These are phyloP conservation scores for Stenodema calcarata DNA, from an alignment of 2,888 invertebrate species.

Conservation along the genomic window DNA sequence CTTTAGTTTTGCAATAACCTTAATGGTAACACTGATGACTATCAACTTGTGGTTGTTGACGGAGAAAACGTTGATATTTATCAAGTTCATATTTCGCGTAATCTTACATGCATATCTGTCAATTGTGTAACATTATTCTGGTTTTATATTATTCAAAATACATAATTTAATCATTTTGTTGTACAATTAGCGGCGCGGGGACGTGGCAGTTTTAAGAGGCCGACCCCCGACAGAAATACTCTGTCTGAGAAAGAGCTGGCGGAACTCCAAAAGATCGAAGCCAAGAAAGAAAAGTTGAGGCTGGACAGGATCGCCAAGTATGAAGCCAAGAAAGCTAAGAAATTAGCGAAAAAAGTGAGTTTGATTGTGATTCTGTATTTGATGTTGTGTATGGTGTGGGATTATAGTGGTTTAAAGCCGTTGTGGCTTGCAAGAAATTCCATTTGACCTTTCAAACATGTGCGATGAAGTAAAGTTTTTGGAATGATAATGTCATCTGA, in stretches of 20 bases:
- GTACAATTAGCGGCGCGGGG: constrained; percentile 40
- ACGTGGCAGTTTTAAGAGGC: constrained; percentile 39
- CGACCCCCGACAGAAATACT: constrained; percentile 48
- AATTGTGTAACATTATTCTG: too few species aligned
- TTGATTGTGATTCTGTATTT: not conserved
- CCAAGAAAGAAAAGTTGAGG: constrained; percentile 53
- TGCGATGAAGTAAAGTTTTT: not conserved
- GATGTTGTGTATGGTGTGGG: not conserved
- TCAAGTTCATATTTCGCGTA: too few species aligned
- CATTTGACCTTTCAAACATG: not conserved
- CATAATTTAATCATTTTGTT: too few species aligned
- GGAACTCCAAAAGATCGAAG: constrained; percentile 54
- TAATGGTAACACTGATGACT: too few species aligned
- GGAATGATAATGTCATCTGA: too few species aligned
- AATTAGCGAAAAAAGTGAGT: constrained; percentile 53
- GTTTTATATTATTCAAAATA: too few species aligned
- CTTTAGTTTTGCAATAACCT: too few species aligned
- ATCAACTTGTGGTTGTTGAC: too few species aligned
- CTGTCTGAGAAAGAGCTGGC: constrained; percentile 53
- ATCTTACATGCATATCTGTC: too few species aligned
- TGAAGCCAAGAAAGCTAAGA: constrained; percentile 52
- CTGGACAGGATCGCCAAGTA: constrained; percentile 53
- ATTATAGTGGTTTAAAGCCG: not conserved
- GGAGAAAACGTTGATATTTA: too few species aligned
- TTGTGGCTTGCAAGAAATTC: not conserved